Conservation (phyloP, 1,140 invertebrate species). For the Aphaenogaster floridana region DNA sequence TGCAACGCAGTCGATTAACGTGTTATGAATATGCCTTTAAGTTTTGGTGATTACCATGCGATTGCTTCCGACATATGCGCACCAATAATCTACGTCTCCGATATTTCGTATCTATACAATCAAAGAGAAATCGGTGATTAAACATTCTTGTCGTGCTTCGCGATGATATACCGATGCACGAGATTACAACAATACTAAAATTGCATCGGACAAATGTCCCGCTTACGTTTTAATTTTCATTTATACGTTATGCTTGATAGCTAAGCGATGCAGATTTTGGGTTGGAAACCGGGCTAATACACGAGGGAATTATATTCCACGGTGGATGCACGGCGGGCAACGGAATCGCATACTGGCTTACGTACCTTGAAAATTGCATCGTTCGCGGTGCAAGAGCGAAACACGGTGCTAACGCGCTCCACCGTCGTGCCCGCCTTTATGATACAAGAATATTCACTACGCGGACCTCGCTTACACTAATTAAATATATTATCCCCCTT, state of each 20-base stretch:
- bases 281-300: constrained; percentile 44
- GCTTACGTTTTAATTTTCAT: constrained; percentile 46
- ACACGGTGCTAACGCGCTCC: constrained; percentile 44
- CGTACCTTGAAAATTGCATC: constrained; percentile 62
- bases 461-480: constrained; percentile 35
- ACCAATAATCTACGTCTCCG: neutral
- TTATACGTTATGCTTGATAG: constrained; percentile 49
- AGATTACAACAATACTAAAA: neutral
- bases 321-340: constrained; percentile 28
- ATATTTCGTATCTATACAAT: neutral
- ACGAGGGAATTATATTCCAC: constrained; percentile 47
- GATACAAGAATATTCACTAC: constrained; percentile 56
- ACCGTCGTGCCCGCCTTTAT: constrained; percentile 18
- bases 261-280: constrained; percentile 45
- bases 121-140: constrained; percentile 34
- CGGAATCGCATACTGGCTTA: constrained; percentile 47
- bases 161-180: neutral
- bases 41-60: constrained; percentile 41
- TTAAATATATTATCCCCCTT: constrained; percentile 47
- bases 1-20: neutral
- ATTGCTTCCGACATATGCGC: neutral
- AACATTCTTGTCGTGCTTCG: neutral
- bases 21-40: constrained; percentile 35
- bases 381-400: constrained; percentile 53
- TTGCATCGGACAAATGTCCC: constrained; percentile 12